Base-by-base conservation (phyloP, 2,113 vertebrate genomes). In the Etheostoma cragini region DNA sequence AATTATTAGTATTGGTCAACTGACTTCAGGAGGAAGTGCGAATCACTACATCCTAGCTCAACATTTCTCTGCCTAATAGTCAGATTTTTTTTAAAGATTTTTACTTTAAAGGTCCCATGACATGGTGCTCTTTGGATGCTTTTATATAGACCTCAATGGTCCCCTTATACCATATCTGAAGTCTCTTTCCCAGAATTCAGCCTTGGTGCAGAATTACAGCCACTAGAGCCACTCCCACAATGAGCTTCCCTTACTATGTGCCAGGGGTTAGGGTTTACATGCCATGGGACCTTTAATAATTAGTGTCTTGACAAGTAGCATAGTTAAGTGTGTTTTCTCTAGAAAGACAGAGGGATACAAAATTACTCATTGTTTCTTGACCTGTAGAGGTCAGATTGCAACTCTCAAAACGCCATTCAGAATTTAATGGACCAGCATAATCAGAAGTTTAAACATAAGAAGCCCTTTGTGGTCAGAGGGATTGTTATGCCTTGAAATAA, bases 381-480 rank as follows among this genome's bases (percentile, higher is more conserved):
- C 24, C 67, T 38, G 35, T 46, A 24, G 61, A 73, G 71, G 68
- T 74, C 71, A 69, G 33, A 67, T 26, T 50, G n/a, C 58, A 60
- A 45, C 50, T 60, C 70, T 21, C 47, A 8, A 11, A 61, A 24
- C 70, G 53, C 60, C 42, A 63, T 61, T 67, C 63, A 73, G 15
- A 81, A 71, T 78, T 76, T 50, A 84, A 82, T 65, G 54, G 49
- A 73, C 26, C 35, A 42, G 46, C 63, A 72, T 53, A 16, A 82
- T 73, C 64, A 78, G 66, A 50, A 13, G 72, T 53, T 72, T 58
- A 60, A 60, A 77, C 83, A 87, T 73, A 81, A 74, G 67, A 76
- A 47, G 60, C 73, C 78, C 82, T 86, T 77, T 57, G 30, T 47
- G 57, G 30, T 78, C 46, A 19, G 50, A 54, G 66, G 52, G 49